These are phyloP conservation scores for Anastrepha ludens DNA, from an alignment of 1,140 invertebrate species.

Conservation along the genomic window DNA sequence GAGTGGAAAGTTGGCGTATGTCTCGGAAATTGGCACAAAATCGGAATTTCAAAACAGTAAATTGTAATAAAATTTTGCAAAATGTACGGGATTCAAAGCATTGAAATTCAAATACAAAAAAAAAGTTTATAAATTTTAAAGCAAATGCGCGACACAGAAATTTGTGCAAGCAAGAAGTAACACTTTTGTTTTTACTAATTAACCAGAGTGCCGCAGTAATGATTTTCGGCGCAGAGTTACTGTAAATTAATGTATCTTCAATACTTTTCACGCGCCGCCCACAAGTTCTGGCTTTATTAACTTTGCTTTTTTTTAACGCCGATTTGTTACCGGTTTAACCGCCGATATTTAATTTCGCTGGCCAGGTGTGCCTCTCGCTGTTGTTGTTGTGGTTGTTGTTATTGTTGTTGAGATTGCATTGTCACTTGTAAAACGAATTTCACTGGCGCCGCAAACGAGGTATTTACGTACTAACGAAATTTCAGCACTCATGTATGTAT, in stretches of 20 bases:
- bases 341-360: conserved; percentile 11
- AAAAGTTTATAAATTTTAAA: background rate
- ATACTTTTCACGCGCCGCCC: background rate
- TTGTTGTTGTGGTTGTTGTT: conserved; percentile 25
- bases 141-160: background rate
- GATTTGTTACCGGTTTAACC: conserved; percentile 41
- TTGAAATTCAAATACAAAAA: background rate
- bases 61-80: background rate
- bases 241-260: background rate
- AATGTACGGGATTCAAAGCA: background rate
- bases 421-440: conserved; percentile 37
- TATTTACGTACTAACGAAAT: too few species aligned
- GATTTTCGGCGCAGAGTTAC: too few species aligned
- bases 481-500: background rate
- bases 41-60: background rate
- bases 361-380: background rate
- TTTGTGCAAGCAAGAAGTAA: background rate
- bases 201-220: too few species aligned
- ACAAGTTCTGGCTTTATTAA: background rate
- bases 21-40: conserved; percentile 17
- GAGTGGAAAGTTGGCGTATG: background rate
- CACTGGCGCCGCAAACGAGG: background rate
- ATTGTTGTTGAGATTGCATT: conserved; percentile 13
- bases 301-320: background rate
- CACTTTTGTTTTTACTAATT: background rate